A percentile compares a stretch with the other conserved stretches of the same genome.
These are phyloP conservation scores for Pongo abelii DNA, from an alignment of 2,113 vertebrate species.

Conservation along the genomic window DNA sequence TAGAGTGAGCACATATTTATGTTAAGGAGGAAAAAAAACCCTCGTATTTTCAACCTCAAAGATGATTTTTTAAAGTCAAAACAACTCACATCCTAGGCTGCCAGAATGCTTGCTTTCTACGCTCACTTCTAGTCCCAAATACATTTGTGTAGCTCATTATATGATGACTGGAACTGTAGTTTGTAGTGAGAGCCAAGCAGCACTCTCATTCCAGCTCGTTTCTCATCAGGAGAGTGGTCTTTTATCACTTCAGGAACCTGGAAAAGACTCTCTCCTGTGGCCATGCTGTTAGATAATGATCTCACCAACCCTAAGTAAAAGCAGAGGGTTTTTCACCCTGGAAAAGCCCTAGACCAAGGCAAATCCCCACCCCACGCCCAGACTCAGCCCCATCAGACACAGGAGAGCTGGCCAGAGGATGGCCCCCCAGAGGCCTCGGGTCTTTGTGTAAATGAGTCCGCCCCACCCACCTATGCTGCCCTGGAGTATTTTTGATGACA, in stretches of 20 bases:
- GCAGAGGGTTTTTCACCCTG: not conserved
- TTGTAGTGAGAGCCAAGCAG: not conserved
- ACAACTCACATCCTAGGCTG: not conserved
- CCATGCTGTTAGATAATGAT: slow-evolving; percentile 31
- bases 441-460: not conserved
- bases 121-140: not conserved
- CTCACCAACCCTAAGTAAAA: slow-evolving; percentile 53
- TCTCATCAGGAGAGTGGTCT: slow-evolving; percentile 17
- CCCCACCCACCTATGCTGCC: not conserved
- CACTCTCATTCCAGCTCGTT: slow-evolving; percentile 54
- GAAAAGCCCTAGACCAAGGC: not conserved
- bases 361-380: not conserved
- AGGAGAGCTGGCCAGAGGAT: accelerated
- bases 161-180: not conserved
- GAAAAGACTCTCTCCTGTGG: not conserved
- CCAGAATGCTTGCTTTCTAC: not conserved
- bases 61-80: not conserved
- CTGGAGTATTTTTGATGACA: not conserved
- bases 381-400: not conserved
- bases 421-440: accelerated
- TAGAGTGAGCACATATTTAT: not conserved
- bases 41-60: not conserved
- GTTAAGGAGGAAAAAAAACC: not conserved
- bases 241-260: slow-evolving; percentile 55
- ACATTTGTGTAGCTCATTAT: not conserved